Percentiles rank a stretch among this genome's conserved stretches.
Evolutionary conservation across 2,797 vertebrate species (phyloP).

Genomic region (Phaenicophaeus curvirostris): DNA sequence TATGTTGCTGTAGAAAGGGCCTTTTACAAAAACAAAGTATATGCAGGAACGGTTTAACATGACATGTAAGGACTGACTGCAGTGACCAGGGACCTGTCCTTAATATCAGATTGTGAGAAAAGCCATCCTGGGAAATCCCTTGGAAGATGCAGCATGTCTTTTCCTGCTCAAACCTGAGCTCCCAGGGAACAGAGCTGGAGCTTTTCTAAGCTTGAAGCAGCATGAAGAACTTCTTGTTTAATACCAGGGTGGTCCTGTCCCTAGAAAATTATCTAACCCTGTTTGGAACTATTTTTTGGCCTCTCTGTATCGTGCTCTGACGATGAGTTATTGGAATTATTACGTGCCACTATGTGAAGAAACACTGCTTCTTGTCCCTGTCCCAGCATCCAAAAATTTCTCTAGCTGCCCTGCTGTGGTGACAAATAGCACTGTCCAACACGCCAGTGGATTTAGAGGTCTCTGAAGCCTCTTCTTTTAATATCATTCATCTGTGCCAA

Average conservation of each 20-base stretch:
- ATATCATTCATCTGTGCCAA: background rate
- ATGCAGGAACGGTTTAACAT: background rate
- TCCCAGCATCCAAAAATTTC: background rate
- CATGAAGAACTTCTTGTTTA: background rate
- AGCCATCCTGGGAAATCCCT: background rate
- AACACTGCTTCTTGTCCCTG: background rate
- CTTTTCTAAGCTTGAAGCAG: background rate
- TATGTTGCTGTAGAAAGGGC: background rate
- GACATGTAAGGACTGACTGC: background rate
- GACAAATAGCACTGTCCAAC: background rate
- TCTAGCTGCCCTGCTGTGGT: background rate
- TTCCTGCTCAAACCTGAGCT: background rate
- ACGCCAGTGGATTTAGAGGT: background rate
- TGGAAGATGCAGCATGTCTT: background rate
- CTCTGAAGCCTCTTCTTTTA: background rate
- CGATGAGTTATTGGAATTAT: background rate
- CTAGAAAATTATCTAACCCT: background rate
- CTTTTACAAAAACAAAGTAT: background rate
- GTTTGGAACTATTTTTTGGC: background rate
- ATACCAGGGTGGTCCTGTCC: background rate
- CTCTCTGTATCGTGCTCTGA: background rate
- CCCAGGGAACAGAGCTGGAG: background rate
- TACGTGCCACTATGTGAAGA: background rate
- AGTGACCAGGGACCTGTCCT: background rate
- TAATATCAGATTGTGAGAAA: background rate